Evolutionary conservation across 2,888 invertebrate species (phyloP).

Genomic region (Tolmerus cingulatus): DNA sequence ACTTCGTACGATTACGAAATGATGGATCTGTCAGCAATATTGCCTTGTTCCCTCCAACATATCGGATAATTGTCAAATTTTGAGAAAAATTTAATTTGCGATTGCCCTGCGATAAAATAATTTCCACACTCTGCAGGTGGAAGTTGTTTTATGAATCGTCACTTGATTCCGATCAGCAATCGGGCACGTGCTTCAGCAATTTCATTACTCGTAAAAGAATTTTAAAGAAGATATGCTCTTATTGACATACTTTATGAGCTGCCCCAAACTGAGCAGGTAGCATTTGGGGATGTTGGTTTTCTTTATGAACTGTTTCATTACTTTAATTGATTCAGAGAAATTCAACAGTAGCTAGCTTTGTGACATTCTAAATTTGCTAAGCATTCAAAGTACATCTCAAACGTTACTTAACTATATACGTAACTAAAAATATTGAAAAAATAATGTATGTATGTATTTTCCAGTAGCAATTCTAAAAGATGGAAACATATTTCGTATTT

Average conservation of each 20-base stretch:
- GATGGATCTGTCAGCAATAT: slow-evolving; percentile 30
- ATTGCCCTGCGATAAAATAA: background rate
- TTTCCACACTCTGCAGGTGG: background rate
- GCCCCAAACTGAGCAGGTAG: background rate
- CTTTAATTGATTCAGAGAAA: too few species aligned
- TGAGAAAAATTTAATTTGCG: slow-evolving; percentile 1
- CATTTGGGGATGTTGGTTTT: too few species aligned
- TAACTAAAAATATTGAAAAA: too few species aligned
- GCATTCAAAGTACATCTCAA: too few species aligned
- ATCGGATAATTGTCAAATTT: slow-evolving; percentile 20
- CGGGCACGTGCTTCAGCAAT: background rate
- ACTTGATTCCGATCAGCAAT: background rate
- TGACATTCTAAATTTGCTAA: too few species aligned
- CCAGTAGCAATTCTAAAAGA: too few species aligned
- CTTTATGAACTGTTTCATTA: too few species aligned
- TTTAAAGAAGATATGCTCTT: background rate
- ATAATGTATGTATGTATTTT: too few species aligned
- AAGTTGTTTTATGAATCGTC: background rate
- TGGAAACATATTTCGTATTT: background rate
- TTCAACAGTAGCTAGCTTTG: too few species aligned
- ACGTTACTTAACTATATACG: too few species aligned
- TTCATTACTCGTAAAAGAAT: background rate
- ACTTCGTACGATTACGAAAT: slow-evolving; percentile 32
- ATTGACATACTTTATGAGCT: background rate
- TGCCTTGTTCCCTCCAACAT: background rate